Percentiles rank a stretch among this genome's conserved stretches.
Conservation (phyloP, 2,113 vertebrate species). For the Plotosus lineatus region DNA sequence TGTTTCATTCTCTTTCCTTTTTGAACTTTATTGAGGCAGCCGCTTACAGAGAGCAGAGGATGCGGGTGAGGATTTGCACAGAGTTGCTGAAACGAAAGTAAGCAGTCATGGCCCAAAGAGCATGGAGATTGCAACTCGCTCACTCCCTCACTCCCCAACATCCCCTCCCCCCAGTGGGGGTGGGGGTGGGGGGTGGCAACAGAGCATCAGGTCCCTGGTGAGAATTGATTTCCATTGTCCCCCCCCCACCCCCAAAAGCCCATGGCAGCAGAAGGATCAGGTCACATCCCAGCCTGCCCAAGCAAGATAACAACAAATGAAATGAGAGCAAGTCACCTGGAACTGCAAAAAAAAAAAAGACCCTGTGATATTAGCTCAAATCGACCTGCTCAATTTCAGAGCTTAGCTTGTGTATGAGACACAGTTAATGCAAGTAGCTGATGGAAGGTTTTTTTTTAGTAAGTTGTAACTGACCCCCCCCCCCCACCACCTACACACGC, state of each 20-base stretch:
- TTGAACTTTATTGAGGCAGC: neutral
- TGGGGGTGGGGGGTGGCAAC: constrained; percentile 44
- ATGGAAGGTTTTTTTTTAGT: constrained; percentile 16
- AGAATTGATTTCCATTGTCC: constrained; percentile 59
- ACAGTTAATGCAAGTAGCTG: constrained; percentile 11
- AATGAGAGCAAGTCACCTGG: constrained; percentile 52
- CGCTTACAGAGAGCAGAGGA: neutral
- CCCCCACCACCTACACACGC: constrained; percentile 23
- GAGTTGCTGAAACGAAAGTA: constrained; percentile 33
- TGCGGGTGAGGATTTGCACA: constrained; percentile 23
- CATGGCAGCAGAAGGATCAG: constrained; percentile 45
- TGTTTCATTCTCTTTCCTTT: neutral
- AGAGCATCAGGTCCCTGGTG: constrained; percentile 48
- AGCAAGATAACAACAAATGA: constrained; percentile 57
- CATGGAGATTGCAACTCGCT: constrained; percentile 37
- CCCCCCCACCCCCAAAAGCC: constrained; percentile 36
- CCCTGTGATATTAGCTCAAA: constrained; percentile 52
- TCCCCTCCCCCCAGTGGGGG: constrained; percentile 26
- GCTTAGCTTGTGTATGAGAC: constrained; percentile 20
- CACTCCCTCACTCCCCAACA: constrained; percentile 24
- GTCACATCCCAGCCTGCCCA: constrained; percentile 57
- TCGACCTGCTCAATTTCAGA: constrained; percentile 53
- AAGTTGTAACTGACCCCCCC: constrained; percentile 16
- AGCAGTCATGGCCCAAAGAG: constrained; percentile 49
- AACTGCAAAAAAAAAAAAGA: constrained; percentile 43